These are phyloP conservation scores for Conistra vaccinii DNA, from an alignment of 2,888 invertebrate genomes.

Conservation along the genomic window DNA sequence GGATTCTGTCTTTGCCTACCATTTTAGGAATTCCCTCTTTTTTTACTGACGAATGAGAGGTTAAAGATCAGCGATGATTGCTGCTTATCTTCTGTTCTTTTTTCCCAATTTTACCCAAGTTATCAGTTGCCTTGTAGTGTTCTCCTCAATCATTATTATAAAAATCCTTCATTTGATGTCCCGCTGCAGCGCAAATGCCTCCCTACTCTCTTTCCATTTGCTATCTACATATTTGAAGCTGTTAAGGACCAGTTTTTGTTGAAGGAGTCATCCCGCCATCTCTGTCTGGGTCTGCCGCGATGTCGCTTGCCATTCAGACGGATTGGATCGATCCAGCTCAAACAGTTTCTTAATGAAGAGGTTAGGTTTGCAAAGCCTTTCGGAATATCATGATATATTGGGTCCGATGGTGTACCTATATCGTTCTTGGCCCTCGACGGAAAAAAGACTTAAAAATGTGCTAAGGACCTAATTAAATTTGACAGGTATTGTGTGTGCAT, in stretches of 20 bases:
- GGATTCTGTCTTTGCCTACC: no score
- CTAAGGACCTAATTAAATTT: background rate
- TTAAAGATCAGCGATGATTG: conserved; percentile 30
- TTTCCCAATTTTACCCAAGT: background rate
- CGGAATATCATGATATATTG: background rate
- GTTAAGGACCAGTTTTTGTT: background rate
- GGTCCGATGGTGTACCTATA: background rate
- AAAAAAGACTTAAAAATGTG: background rate
- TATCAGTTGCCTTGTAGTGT: conserved; percentile 2
- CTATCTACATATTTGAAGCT: no score
- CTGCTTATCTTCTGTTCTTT: conserved; percentile 3
- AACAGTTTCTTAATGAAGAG: background rate
- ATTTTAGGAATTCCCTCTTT: background rate
- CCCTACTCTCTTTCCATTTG: no score
- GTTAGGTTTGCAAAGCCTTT: background rate
- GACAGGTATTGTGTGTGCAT: background rate
- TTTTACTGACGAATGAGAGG: background rate
- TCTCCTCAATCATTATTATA: no score
- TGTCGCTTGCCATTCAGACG: no score
- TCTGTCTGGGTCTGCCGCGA: background rate
- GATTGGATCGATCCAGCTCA: background rate
- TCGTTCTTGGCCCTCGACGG: background rate
- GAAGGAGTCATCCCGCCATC: background rate
- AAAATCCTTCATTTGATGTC: no score
- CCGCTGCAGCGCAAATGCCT: no score